Base-by-base conservation (phyloP, 2,888 invertebrate genomes). In the Athalia circularis region DNA sequence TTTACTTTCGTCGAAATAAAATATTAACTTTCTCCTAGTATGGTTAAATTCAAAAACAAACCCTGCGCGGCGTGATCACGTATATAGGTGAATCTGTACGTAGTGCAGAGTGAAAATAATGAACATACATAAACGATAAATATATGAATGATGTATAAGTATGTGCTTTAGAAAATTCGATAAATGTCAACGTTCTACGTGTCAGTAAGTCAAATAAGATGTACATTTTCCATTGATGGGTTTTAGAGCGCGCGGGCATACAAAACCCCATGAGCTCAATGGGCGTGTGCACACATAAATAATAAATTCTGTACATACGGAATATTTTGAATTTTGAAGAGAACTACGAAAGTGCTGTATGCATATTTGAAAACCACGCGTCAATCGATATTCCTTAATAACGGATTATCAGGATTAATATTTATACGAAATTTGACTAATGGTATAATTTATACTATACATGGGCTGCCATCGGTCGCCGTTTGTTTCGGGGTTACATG, bases 341-440 rank as follows among this genome's bases (percentile, higher is more conserved):
- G 15, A 6, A 59, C 59, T 59, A n/a, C 59, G 29, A 29, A 59
- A 13, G 59, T 59, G n/a, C 5, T 45, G 29, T 65, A 7, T 45
- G 43, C 2, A 47, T 47, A 11, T 65, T 29, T 48, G 65, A 7
- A 47, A 9, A 65, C 29, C 7, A 65, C 47, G 45, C 5, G 13
- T 45, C 50, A 50, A 67, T 67, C 67, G 15, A 67, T 67, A 67
- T 50, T 6, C 6, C 15, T 70, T 57, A 57, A 57, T 70, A 57
- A 54, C 9, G 29, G 29, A 29, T 29, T 29, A 29, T 29, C 29
- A 29, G 43, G n/a, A 57, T 54, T 70, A 70, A 70, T 70, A 43
- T 54, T 43, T n/a, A 8, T 52, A 70, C 57, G 8, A 13, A 43
- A 57, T 70, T 70, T 57, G 57, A 70, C 70, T 54, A 70, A 57